These are phyloP conservation scores for Meiosimyza decipiens DNA, from an alignment of 2,888 invertebrate genomes.

Conservation along the genomic window DNA sequence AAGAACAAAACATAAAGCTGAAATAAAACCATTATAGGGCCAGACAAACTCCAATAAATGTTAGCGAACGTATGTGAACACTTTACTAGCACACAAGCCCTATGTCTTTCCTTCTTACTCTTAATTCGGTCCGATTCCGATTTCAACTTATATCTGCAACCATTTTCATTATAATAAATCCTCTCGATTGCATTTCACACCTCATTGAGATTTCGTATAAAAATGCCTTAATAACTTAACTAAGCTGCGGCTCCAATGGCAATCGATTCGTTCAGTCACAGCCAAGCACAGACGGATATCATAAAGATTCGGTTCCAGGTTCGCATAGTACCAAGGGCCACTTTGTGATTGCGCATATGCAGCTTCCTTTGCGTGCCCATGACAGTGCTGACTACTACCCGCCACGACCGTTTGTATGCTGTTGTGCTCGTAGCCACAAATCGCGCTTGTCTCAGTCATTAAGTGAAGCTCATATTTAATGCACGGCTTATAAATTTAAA, in stretches of 20 bases:
- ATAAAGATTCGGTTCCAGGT: too few species aligned
- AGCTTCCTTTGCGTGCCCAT: slow-evolving; percentile 25
- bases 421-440: slow-evolving; percentile 14
- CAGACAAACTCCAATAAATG: slow-evolving; percentile 9
- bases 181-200: slow-evolving; percentile 62
- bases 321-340: too few species aligned
- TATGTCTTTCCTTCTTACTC: slow-evolving; percentile 3
- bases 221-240: slow-evolving; percentile 65
- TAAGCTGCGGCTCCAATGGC: slow-evolving; percentile 48
- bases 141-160: slow-evolving; percentile 32
- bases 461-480: slow-evolving; percentile 59
- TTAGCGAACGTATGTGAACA: neutral
- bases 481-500: slow-evolving; percentile 48
- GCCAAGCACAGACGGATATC: neutral
- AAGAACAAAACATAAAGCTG: neutral
- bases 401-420: neutral
- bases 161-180: slow-evolving; percentile 48
- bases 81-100: neutral
- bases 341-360: too few species aligned
- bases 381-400: neutral
- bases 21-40: slow-evolving; percentile 12
- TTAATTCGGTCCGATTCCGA: slow-evolving; percentile 22
- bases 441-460: slow-evolving; percentile 54
- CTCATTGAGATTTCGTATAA: slow-evolving; percentile 64
- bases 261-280: slow-evolving; percentile 1